Base-by-base conservation (phyloP, 2,888 invertebrate species). In the Erebia ligea region DNA sequence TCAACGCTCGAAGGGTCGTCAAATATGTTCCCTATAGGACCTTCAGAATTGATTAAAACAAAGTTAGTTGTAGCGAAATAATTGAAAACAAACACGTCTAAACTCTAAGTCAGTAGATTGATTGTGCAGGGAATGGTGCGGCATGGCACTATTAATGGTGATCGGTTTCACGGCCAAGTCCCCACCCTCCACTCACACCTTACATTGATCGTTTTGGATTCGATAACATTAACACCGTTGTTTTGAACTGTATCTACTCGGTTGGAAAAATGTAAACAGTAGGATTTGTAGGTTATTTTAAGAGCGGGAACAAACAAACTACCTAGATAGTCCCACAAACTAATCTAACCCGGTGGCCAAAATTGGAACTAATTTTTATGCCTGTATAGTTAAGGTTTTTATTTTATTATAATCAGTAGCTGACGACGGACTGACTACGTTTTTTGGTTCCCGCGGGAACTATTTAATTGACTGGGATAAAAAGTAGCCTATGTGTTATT, bases 61-160 rank as follows among this genome's bases (percentile, higher is more conserved):
- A 52, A 52, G 65, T 65, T 65, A 17, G 19, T 56, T 56, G 73
- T 21, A 61, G 52, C 58, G 21, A 62, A 65, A 67, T 68, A 72
- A 70, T 67, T 66, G 42, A 65, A 50, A 34, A 62, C 67, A 57
- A 69, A 69, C 58, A 67, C 57, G 45, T 21, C 48, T n/a, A n/a
- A n/a, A n/a, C n/a, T n/a, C n/a, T 10, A 34, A 58, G 64, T 52
- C 62, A 69, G 68, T 69, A 64, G 70, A 73, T 75, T 70, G 73
- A 75, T 75, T 73, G 54, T 62, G 61, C 59, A 25, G 48, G 65
- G 56, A 74, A 75, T 80, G 72, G 77, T 81, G 59, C 17, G 48
- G 62, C 80, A 75, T 72, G 78, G 80, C 77, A 80, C 80, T 77
- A 82, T 83, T 81, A 83, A 78, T 77, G 78, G 75, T 71, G 71